A percentile compares a stretch with the other conserved stretches of the same genome.
These are phyloP conservation scores for Drosophila mimica DNA, from an alignment of 2,888 invertebrate genomes.

Conservation along the genomic window DNA sequence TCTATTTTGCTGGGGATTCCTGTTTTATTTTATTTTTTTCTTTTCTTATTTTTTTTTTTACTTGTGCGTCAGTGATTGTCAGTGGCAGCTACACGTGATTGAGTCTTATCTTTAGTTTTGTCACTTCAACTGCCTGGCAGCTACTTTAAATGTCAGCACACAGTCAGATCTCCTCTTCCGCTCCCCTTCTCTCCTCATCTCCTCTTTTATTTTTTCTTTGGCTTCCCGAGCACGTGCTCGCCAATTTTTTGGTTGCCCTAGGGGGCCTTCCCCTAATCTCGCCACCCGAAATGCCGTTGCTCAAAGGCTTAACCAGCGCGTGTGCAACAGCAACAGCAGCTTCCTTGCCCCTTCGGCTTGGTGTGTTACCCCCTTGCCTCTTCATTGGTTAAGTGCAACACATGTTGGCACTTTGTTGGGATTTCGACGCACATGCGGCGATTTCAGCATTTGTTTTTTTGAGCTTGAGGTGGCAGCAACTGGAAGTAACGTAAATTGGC, in stretches of 20 bases:
- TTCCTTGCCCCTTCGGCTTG: slow-evolving; percentile 6
- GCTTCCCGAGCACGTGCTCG: slow-evolving; percentile 57
- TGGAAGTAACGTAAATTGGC: slow-evolving; percentile 17
- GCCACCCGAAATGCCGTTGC: slow-evolving; percentile 23
- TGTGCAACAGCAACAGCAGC: slow-evolving; percentile 55
- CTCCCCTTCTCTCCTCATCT: neutral
- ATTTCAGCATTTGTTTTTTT: slow-evolving; percentile 51
- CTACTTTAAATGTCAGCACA: slow-evolving; percentile 78
- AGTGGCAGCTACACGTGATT: slow-evolving; percentile 75
- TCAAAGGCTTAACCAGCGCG: slow-evolving; percentile 69
- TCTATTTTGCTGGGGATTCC: slow-evolving; percentile 65
- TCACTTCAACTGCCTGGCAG: slow-evolving; percentile 79
- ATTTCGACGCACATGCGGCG: slow-evolving; percentile 57
- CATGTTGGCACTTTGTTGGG: slow-evolving; percentile 78
- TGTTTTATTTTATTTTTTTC: slow-evolving; percentile 23
- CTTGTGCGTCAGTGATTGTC: slow-evolving; percentile 59
- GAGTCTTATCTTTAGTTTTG: slow-evolving; percentile 80
- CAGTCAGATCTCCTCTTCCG: neutral
- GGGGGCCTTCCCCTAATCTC: slow-evolving; percentile 40
- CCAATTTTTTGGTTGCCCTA: slow-evolving; percentile 42
- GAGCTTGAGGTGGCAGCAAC: slow-evolving; percentile 5
- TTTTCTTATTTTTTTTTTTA: slow-evolving; percentile 18
- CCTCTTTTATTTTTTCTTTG: too few relatives aligned
- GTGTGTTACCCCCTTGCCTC: slow-evolving; percentile 3
- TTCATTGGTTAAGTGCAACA: slow-evolving; percentile 73